A percentile compares a stretch with the other conserved stretches of the same genome.
Evolutionary conservation across 1,140 invertebrate genomes (phyloP).

Genomic region (Trichoplusia ni): DNA sequence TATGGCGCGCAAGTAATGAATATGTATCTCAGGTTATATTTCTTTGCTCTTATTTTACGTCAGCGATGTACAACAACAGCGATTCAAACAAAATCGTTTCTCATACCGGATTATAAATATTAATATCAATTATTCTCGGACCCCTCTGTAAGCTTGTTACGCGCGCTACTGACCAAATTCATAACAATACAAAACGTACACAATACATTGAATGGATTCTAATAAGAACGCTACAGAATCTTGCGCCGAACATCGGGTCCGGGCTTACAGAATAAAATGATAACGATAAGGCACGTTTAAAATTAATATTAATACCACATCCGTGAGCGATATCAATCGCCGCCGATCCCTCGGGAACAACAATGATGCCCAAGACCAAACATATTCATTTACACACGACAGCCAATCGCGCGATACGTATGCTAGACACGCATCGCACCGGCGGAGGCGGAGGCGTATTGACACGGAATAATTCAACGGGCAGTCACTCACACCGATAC

Average conservation of each 20-base stretch:
- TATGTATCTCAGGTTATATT: conserved; percentile 52
- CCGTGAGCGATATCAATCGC: conserved; percentile 58
- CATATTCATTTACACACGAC: conserved; percentile 58
- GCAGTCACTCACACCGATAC: conserved; percentile 55
- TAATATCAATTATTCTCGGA: conserved; percentile 15
- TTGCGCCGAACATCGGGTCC: background rate
- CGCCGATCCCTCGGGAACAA: conserved; percentile 53
- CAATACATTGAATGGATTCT: conserved; percentile 28
- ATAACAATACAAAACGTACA: background rate
- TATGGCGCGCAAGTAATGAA: conserved; percentile 49
- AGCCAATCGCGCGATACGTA: conserved; percentile 56
- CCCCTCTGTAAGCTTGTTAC: background rate
- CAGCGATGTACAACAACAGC: conserved; percentile 15
- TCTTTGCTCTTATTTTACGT: conserved; percentile 50
- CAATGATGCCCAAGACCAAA: conserved; percentile 63
- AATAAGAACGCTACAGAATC: conserved; percentile 25
- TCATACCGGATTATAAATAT: conserved; percentile 14
- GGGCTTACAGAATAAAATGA: background rate
- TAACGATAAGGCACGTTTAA: conserved; percentile 36
- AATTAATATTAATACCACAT: conserved; percentile 57
- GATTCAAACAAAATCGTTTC: background rate
- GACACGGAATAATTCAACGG: conserved; percentile 61
- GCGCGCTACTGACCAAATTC: conserved; percentile 5
- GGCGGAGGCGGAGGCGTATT: conserved; percentile 50
- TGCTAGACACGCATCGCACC: conserved; percentile 65